Percentiles rank a stretch among this genome's conserved stretches.
Evolutionary conservation across 2,113 vertebrate genomes (phyloP).

Genomic region (Stercorarius parasiticus): DNA sequence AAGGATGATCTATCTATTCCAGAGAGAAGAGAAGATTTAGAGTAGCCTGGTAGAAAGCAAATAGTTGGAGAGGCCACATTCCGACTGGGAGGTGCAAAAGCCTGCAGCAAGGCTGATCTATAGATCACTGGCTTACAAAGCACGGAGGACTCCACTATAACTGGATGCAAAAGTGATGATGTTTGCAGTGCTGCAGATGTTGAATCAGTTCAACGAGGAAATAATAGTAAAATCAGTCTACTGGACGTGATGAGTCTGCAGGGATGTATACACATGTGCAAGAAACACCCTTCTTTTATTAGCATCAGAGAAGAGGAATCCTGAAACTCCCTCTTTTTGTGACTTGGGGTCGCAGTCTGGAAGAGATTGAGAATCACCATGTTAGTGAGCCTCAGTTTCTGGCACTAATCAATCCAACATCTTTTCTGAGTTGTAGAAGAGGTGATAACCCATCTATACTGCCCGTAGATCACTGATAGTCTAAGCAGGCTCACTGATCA

Average conservation of each 20-base stretch:
- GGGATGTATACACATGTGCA: background rate
- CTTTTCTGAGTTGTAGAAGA: background rate
- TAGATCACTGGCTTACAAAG: background rate
- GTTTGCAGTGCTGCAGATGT: background rate
- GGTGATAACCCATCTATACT: constrained; percentile 16
- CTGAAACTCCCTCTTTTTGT: background rate
- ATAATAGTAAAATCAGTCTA: background rate
- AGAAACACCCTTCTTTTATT: constrained; percentile 32
- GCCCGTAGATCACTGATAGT: background rate
- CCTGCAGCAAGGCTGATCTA: background rate
- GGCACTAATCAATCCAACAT: constrained; percentile 6
- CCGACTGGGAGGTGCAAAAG: background rate
- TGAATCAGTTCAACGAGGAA: background rate
- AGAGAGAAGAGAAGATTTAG: background rate
- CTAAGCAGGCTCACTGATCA: constrained; percentile 1
- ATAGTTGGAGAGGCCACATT: background rate
- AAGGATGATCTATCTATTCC: background rate
- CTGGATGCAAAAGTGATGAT: background rate
- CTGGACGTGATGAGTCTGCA: background rate
- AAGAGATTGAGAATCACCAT: constrained; percentile 12
- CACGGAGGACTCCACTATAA: background rate
- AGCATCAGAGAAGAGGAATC: constrained; percentile 18
- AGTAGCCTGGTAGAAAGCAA: background rate
- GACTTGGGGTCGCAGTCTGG: background rate
- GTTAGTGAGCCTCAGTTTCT: background rate